A percentile compares a stretch with the other conserved stretches of the same genome.
These are phyloP conservation scores for Leptothorax acervorum DNA, from an alignment of 2,888 invertebrate genomes.

Conservation along the genomic window DNA sequence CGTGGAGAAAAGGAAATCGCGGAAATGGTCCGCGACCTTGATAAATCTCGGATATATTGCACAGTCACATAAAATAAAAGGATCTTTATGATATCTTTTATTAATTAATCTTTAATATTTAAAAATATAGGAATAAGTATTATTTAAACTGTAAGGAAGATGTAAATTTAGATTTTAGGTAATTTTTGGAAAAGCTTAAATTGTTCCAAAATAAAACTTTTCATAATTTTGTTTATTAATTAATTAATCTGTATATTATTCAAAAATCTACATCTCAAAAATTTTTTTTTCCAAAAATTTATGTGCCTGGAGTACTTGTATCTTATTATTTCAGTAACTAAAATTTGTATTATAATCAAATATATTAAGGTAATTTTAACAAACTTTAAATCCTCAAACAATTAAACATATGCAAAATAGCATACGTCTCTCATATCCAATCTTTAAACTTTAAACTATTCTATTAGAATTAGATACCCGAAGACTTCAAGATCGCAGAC, in stretches of 20 bases:
- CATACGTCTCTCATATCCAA: neutral
- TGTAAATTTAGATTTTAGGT: neutral
- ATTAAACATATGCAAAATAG: neutral
- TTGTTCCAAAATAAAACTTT: neutral
- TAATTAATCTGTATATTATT: neutral
- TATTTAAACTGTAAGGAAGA: neutral
- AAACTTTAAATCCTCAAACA: neutral
- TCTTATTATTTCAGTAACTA: neutral
- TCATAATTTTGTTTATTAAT: neutral
- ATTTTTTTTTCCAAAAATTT: neutral
- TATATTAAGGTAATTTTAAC: neutral
- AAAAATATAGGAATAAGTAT: neutral
- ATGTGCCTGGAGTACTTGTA: neutral
- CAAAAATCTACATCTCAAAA: neutral
- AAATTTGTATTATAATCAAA: neutral
- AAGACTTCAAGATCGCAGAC: neutral
- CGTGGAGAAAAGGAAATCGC: neutral
- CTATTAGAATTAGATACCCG: neutral
- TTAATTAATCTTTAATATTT: neutral
- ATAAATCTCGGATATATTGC: neutral
- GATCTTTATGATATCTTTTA: neutral
- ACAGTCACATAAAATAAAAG: neutral
- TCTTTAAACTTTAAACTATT: neutral
- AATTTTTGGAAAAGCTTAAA: neutral
- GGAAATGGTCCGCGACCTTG: neutral